Evolutionary conservation across 1,140 invertebrate species (phyloP).

Genomic region (Drosophila arawakana): DNA sequence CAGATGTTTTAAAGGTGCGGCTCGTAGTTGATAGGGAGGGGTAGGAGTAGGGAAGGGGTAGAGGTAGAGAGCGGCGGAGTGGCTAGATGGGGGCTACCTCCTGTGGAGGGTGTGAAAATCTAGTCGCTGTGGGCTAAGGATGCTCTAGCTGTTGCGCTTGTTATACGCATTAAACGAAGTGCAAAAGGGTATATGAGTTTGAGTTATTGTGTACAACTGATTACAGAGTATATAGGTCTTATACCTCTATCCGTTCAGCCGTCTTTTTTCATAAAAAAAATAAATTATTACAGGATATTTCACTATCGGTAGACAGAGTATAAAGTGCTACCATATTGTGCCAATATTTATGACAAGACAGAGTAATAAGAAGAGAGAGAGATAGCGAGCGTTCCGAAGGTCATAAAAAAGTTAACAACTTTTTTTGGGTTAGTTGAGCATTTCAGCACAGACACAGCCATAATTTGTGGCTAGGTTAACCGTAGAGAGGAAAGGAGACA

Average conservation of each 20-base stretch:
- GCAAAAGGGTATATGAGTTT: too few species aligned
- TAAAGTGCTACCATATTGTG: constrained; percentile 35
- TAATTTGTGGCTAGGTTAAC: constrained; percentile 17
- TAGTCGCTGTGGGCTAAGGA: neutral
- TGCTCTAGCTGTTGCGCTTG: too few species aligned
- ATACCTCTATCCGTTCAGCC: too few species aligned
- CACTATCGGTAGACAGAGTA: too few species aligned
- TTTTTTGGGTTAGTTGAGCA: constrained; percentile 66
- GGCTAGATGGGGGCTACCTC: neutral
- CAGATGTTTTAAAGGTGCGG: constrained; percentile 66
- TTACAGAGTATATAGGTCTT: too few species aligned
- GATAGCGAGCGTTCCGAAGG: neutral
- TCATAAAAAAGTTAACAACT: constrained; percentile 63
- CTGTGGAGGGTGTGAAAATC: constrained; percentile 15
- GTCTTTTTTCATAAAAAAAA: too few species aligned
- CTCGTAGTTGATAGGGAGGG: neutral
- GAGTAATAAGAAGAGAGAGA: neutral
- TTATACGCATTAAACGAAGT: too few species aligned
- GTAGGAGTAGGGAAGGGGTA: neutral
- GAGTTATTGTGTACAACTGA: too few species aligned
- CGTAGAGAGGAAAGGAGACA: neutral
- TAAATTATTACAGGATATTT: too few species aligned
- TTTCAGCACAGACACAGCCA: constrained; percentile 14
- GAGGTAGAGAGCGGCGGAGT: neutral
- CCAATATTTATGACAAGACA: constrained; percentile 61